A percentile compares a stretch with the other conserved stretches of the same genome.
Evolutionary conservation across 2,113 vertebrate genomes (phyloP).

Genomic region (Lagopus muta): DNA sequence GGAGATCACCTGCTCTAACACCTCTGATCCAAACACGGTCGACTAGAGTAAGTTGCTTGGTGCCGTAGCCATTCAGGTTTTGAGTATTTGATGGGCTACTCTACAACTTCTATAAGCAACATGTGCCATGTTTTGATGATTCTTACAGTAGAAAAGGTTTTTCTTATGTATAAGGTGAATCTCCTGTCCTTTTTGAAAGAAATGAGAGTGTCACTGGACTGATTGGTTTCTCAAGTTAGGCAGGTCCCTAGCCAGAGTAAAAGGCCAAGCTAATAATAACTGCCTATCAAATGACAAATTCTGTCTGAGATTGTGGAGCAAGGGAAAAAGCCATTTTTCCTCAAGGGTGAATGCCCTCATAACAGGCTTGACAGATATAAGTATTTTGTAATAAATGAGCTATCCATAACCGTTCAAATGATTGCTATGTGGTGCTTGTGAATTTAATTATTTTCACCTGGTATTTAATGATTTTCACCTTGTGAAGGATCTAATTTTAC

Average conservation of each 20-base stretch:
- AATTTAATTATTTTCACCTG: not conserved
- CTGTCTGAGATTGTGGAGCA: not conserved
- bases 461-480: not conserved
- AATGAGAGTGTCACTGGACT: not conserved
- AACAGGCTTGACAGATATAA: slow-evolving; percentile 40
- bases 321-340: slow-evolving; percentile 6
- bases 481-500: not conserved
- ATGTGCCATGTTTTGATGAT: not conserved
- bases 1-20: not conserved
- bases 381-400: slow-evolving; percentile 53
- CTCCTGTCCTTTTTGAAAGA: not conserved
- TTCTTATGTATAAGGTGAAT: not conserved
- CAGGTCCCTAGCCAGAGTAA: not conserved
- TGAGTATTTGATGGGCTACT: not conserved
- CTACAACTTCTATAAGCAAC: not conserved
- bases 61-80: not conserved
- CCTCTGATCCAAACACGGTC: not conserved
- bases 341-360: not conserved
- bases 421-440: not conserved
- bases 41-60: not conserved
- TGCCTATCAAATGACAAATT: slow-evolving; percentile 64
- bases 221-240: not conserved
- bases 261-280: slow-evolving; percentile 50
- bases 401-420: slow-evolving; percentile 6
- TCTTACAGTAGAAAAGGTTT: not conserved